Evolutionary conservation across 2,113 vertebrate genomes (phyloP).

Genomic region (Egretta garzetta): DNA sequence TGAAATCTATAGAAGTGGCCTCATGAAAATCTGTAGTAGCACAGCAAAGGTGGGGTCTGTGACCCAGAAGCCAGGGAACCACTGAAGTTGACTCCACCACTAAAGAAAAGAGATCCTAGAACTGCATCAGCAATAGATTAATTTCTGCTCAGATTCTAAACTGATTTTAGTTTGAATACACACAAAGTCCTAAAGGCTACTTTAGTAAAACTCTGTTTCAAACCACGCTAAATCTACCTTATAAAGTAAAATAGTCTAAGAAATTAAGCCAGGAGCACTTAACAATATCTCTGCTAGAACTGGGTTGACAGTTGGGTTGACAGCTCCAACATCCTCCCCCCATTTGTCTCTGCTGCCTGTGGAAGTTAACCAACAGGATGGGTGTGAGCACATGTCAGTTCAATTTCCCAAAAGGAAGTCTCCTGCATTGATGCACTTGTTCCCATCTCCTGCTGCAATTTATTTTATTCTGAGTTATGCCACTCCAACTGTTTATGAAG

Average conservation of each 20-base stretch:
- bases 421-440: not conserved
- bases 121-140: not conserved
- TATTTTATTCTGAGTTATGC: not conserved
- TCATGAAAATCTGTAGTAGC: not conserved
- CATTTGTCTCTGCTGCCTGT: not conserved
- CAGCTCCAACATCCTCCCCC: not conserved
- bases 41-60: not conserved
- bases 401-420: not conserved
- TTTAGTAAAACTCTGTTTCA: not conserved
- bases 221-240: not conserved
- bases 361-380: not conserved
- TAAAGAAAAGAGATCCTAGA: not conserved
- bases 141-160: not conserved
- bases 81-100: not conserved
- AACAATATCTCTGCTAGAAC: not conserved
- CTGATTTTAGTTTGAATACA: not conserved
- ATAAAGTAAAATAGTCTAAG: not conserved
- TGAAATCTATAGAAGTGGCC: not conserved
- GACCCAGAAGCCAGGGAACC: not conserved
- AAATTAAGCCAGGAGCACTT: not conserved
- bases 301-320: not conserved
- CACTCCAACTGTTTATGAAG: not conserved
- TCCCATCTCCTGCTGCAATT: not conserved
- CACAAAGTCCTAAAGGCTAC: not conserved
- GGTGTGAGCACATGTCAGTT: not conserved